Base-by-base conservation (phyloP, 2,797 vertebrate genomes). In the Coendou prehensilis region DNA sequence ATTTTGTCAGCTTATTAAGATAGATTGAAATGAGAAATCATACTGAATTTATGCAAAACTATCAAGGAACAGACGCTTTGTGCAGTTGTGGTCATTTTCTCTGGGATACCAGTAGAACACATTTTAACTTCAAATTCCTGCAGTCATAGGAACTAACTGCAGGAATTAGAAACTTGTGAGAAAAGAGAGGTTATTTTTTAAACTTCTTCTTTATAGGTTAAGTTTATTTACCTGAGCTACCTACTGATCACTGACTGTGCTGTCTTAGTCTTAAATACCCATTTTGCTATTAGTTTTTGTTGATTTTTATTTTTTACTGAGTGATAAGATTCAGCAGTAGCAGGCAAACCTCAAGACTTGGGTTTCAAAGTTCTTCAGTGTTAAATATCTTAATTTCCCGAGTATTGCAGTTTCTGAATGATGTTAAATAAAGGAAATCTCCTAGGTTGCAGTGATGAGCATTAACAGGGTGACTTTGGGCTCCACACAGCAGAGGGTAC, bases 341-440 rank as follows among this genome's bases (percentile, higher is more conserved):
- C 87, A 93, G 69, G 37, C 80, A 80, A 89, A 67, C 4, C 33
- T 64, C 9, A 75, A 63, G 57, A 50, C 20, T 83, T 92, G 28
- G 89, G 23, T 95, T 95, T 97, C 73, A 95, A 2, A 96, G 41
- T 52, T 73, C 71, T 93, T 76, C 9, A 33, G 18, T 94, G 67
- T 69, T 92, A n/a, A 8, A 0, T 87, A 15, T 73, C 45, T 93
- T 97, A 22, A 83, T 95, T 96, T 57, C 37, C 33, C n/a, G 30
- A 89, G 41, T 73, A 22, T 90, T 91, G 5, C n/a, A 47, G 2
- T 84, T 94, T 91, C 28, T 87, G 57, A 94, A 69, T 95, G 75
- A 75, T 95, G 28, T 22, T 81, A 41, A 91, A 87, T 64, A 91
- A 92, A 93, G 76, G 61, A 93, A 59, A 87, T 89, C 59, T 59